Evolutionary conservation across 2,888 invertebrate genomes (phyloP), one percentile per base, ranked within the genome.

Genomic region (Ptychoptera contaminata): DNA sequence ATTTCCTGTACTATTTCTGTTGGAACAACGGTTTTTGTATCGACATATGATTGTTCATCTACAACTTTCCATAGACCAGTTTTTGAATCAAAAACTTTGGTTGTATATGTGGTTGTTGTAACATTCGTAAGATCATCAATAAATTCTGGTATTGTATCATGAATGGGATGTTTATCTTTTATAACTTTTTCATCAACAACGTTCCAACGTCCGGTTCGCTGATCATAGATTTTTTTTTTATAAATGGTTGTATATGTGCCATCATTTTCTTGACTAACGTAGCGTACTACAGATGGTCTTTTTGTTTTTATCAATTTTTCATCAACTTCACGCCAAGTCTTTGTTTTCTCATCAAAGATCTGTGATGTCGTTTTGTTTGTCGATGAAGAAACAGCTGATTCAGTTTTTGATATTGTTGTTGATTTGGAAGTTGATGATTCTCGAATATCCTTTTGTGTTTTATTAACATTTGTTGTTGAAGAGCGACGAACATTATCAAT

Each of bases 161-260:
- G 59, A 50, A 44, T 34, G 10, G 32, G 37, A 14, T 55, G 52
- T 47, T 55, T 55, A 52, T 67, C 67, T 50, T 69, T 67, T 45
- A 71, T 69, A 8, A 68, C 65, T 56, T 68, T 70, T 52, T 73
- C 71, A 52, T 73, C 72, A 46, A 69, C 61, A 39, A 70, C 60
- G 49, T 60, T 62, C 66, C 66, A 66, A 50, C 57, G 58, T 51
- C 64, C 64, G 48, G 58, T 60, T 47, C 58, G 58, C 44, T 57
- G 58, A 53, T 66, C 66, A 52, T 58, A 65, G 43, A 66, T 57
- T 55, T 66, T 66, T 49, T 63, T 63, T 50, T 66, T 66, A 46
- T 65, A 66, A 8, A 61, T 65, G 10, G 65, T 58, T 46, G 63
- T 64, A 14, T 56, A 59, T 15, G 54, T 58, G 16, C 66, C 66